These are phyloP conservation scores for Sebastolobus alascanus DNA, from an alignment of 2,797 vertebrate genomes.

Conservation along the genomic window DNA sequence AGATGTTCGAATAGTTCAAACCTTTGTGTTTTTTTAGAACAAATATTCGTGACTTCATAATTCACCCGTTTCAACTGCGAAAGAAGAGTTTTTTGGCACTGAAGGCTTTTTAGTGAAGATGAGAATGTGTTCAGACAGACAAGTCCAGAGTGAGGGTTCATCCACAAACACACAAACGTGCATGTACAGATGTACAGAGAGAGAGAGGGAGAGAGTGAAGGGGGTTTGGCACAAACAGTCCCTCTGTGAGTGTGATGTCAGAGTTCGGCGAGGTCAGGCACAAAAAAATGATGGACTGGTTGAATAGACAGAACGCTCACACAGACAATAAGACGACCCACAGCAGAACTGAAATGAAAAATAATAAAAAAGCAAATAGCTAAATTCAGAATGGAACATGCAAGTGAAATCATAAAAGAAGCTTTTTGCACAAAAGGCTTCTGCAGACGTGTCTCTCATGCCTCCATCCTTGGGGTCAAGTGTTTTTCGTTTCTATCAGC, in stretches of 20 bases:
- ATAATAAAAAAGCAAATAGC: neutral
- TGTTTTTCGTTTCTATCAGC: constrained; percentile 32
- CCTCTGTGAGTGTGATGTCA: constrained; percentile 39
- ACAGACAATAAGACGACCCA: neutral
- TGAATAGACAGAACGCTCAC: constrained; percentile 9
- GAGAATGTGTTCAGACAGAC: constrained; percentile 4
- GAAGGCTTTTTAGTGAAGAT: neutral
- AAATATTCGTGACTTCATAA: too few relatives aligned
- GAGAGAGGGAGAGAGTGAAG: neutral
- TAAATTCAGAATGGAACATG: neutral
- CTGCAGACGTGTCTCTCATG: constrained; percentile 5
- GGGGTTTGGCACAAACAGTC: constrained; percentile 5
- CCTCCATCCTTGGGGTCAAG: constrained; percentile 46
- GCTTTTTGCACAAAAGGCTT: neutral
- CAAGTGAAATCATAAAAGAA: neutral
- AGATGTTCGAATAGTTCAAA: too few relatives aligned
- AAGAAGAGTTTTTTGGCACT: neutral
- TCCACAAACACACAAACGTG: too few relatives aligned
- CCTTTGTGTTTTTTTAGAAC: too few relatives aligned
- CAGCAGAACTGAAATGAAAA: neutral
- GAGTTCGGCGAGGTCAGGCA: constrained; percentile 17
- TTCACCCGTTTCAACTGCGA: neutral
- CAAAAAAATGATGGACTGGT: constrained; percentile 28
- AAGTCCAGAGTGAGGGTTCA: too few relatives aligned
- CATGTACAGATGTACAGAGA: neutral